Conservation (phyloP, 2,888 invertebrate species). For the Nasonia oneida region DNA sequence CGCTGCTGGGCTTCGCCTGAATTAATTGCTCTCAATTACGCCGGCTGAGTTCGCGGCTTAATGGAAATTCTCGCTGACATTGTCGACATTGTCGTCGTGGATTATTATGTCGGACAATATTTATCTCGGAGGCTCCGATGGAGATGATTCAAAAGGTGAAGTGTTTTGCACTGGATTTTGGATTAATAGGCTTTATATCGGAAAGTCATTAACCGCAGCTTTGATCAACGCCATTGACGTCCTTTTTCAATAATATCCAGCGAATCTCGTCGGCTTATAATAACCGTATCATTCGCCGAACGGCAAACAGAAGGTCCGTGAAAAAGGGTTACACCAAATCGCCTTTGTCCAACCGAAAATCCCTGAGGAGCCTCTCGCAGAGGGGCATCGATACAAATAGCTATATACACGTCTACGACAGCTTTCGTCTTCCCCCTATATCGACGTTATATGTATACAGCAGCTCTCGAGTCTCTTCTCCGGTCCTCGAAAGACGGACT, state of each 20-base stretch:
- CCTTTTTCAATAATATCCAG: not conserved
- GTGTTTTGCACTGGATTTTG: no score
- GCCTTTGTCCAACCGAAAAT: not conserved
- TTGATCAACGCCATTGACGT: not conserved
- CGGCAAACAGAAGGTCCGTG: slow-evolving; percentile 14
- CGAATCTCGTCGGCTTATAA: no score
- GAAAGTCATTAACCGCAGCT: not conserved
- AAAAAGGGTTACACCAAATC: slow-evolving; percentile 18
- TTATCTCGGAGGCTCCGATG: slow-evolving; percentile 14
- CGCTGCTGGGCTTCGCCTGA: slow-evolving; percentile 43
- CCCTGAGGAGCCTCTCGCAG: not conserved
- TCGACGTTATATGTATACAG: no score
- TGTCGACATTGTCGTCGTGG: slow-evolving; percentile 61
- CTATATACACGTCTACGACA: not conserved
- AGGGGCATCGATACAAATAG: not conserved
- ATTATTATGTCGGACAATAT: slow-evolving; percentile 50
- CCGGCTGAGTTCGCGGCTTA: slow-evolving; percentile 53
- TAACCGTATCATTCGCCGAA: not conserved
- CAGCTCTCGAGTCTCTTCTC: not conserved
- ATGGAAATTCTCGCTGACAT: slow-evolving; percentile 56
- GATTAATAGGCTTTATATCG: no score
- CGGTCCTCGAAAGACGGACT: not conserved
- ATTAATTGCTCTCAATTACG: slow-evolving; percentile 61
- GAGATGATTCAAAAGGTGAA: no score
- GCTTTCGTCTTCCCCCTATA: not conserved